These are phyloP conservation scores for Sebastes wilsoni DNA, from an alignment of 2,797 vertebrate genomes.

Conservation along the genomic window DNA sequence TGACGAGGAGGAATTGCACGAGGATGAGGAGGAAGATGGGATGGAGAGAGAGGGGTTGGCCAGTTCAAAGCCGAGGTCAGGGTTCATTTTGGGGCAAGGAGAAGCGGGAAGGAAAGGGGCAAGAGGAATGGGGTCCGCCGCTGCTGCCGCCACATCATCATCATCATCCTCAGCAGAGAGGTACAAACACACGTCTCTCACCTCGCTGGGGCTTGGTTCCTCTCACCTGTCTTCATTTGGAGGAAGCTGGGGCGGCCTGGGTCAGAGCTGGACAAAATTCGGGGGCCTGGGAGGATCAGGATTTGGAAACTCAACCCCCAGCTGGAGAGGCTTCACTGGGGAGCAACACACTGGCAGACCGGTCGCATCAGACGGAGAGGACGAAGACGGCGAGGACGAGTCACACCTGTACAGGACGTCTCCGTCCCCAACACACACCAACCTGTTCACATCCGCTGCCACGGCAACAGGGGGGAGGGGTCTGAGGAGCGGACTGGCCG, in stretches of 20 bases:
- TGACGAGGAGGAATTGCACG: slow-evolving; percentile 64
- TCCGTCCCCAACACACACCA: slow-evolving; percentile 83
- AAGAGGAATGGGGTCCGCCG: slow-evolving; percentile 62
- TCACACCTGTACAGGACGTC: slow-evolving; percentile 50
- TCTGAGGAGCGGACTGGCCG: slow-evolving; percentile 75
- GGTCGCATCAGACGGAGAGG: slow-evolving; percentile 71
- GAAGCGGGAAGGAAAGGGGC: slow-evolving; percentile 58
- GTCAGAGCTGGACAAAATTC: slow-evolving; percentile 74
- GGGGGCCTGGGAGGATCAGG: slow-evolving; percentile 53
- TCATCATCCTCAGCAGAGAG: slow-evolving; percentile 80
- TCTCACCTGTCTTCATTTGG: slow-evolving; percentile 84
- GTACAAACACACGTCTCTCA: slow-evolving; percentile 88
- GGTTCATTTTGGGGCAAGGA: slow-evolving; percentile 60
- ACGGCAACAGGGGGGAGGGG: slow-evolving; percentile 83
- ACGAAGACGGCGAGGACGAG: slow-evolving; percentile 67
- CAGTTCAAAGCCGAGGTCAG: slow-evolving; percentile 57
- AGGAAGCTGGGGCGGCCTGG: slow-evolving; percentile 78
- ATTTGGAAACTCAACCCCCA: slow-evolving; percentile 63
- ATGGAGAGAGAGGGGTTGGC: slow-evolving; percentile 53
- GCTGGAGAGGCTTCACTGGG: slow-evolving; percentile 69
- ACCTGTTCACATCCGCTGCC: slow-evolving; percentile 92
- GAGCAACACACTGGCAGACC: slow-evolving; percentile 64
- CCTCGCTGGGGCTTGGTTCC: slow-evolving; percentile 81
- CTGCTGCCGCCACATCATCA: slow-evolving; percentile 75
- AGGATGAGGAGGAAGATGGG: slow-evolving; percentile 64